Conservation (phyloP, 2,113 vertebrate genomes). For the Hippocampus mohnikei region DNA sequence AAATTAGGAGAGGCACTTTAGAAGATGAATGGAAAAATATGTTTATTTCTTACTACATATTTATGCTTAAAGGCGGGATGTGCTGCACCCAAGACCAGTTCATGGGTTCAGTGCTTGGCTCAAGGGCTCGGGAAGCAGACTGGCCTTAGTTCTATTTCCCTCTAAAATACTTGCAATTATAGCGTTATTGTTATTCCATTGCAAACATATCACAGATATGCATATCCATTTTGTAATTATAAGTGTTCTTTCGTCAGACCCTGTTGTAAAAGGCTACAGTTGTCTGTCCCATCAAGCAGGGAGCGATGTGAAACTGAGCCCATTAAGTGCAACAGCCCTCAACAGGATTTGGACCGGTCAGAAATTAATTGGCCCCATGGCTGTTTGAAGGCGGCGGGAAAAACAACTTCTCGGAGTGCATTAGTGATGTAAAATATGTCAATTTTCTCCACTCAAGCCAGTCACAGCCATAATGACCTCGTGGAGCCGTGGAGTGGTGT, state of each 20-base stretch:
- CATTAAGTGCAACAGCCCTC: conserved; percentile 70
- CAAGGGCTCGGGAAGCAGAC: background rate
- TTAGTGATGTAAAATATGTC: conserved; percentile 72
- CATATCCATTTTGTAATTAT: conserved; percentile 5
- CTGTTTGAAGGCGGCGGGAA: conserved; percentile 63
- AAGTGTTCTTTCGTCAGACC: conserved; percentile 4
- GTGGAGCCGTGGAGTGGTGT: conserved; percentile 67
- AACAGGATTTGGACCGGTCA: conserved; percentile 66
- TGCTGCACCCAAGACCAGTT: too few species aligned
- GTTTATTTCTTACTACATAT: too few species aligned
- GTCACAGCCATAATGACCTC: conserved; percentile 74
- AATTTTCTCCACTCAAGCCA: conserved; percentile 70
- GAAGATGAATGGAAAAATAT: background rate
- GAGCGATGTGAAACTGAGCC: conserved; percentile 61
- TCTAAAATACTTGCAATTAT: background rate
- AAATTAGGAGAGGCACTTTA: background rate
- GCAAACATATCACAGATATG: background rate
- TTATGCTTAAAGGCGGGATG: too few species aligned
- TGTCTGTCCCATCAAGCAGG: conserved; percentile 65
- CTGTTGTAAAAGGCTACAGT: conserved; percentile 48
- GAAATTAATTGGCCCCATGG: conserved; percentile 74
- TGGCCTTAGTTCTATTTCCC: background rate
- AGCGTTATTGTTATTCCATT: background rate
- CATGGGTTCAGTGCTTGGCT: background rate
- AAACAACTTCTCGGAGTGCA: conserved; percentile 68